Conservation (phyloP, 2,888 invertebrate genomes). For the Drosophila lacicola region DNA sequence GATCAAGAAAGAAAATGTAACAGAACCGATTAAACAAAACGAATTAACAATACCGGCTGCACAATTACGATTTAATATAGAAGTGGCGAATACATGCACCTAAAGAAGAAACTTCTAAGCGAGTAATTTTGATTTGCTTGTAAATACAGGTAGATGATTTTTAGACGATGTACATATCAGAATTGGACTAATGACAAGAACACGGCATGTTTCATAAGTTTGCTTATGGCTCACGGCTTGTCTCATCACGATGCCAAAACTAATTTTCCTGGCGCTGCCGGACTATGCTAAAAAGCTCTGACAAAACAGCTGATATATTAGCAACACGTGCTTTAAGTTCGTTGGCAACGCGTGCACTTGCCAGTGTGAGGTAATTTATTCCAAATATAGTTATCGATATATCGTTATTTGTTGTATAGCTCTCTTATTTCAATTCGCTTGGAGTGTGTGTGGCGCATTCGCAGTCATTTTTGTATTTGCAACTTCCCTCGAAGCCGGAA, state of each 20-base stretch:
- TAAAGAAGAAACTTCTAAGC: no score
- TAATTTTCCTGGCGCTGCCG: conserved; percentile 26
- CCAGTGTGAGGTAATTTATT: background rate
- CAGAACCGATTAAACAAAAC: background rate
- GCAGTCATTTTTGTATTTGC: conserved; percentile 24
- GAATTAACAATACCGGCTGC: no score
- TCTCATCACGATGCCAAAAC: conserved; percentile 29
- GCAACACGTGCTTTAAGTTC: conserved; percentile 40
- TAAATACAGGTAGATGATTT: no score
- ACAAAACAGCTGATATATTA: conserved; percentile 31
- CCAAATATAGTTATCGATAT: conserved; percentile 38
- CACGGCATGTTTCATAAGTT: background rate
- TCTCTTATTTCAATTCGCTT: conserved; percentile 38
- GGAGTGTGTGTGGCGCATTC: conserved; percentile 53
- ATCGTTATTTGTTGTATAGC: conserved; percentile 27
- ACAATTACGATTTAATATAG: no score
- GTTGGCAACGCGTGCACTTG: conserved; percentile 28
- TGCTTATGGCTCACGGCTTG: background rate
- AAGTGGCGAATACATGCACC: no score
- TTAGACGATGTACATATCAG: no score
- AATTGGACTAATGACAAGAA: background rate
- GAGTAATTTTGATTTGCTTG: no score
- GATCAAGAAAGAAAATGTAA: background rate
- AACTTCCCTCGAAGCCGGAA: conserved; percentile 6
- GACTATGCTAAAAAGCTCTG: conserved; percentile 16